Evolutionary conservation across 2,113 vertebrate species (phyloP), one percentile per base, ranked within the genome.

Genomic region (Phalacrocorax aristotelis): DNA sequence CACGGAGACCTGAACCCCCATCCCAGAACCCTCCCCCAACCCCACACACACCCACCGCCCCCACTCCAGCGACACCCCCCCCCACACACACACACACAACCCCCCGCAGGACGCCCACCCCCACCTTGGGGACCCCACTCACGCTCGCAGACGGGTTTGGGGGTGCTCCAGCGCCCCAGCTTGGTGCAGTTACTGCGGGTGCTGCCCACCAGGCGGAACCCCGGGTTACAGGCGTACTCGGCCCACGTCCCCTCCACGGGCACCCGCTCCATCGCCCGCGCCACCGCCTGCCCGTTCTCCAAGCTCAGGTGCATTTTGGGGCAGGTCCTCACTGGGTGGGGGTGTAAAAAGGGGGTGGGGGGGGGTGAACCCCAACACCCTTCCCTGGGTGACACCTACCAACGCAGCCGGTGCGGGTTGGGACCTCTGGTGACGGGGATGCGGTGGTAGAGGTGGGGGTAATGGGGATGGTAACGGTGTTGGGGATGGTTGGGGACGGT

Each of bases 71-170:
- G 46, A 10, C 46, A 48, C 46, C 19, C 46, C 46, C 46, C n/a
- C n/a, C n/a, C n/a, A n/a, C n/a, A n/a, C 46, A 19, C 46, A 14
- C 42, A 12, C 42, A 44, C 42, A 15, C 42, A 42, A 11, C 42
- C 42, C 48, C 10, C 46, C 18, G 38, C 38, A 18, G 18, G 46
- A 19, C 46, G 18, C 46, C 48, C 48, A 19, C 48, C 20, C 10
- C 48, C 55, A 34, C 74, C 14, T 3, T 5, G 29, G 38, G 38
- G 22, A 38, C 76, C 38, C 89, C 62, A 87, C 98, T 98, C 97
- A 99, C 99, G 98, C 97, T 99, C 98, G 97, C 99, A 99, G 97
- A 98, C 96, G 83, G 99, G 99, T 95, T 99, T 99, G 42, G 99
- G 98, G 9, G 97, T 97, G 90, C 99, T 99, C 99, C 99, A 99